Percentiles rank a stretch among this genome's conserved stretches.
Evolutionary conservation across 1,140 invertebrate genomes (phyloP).

Genomic region (Wasmannia auropunctata): DNA sequence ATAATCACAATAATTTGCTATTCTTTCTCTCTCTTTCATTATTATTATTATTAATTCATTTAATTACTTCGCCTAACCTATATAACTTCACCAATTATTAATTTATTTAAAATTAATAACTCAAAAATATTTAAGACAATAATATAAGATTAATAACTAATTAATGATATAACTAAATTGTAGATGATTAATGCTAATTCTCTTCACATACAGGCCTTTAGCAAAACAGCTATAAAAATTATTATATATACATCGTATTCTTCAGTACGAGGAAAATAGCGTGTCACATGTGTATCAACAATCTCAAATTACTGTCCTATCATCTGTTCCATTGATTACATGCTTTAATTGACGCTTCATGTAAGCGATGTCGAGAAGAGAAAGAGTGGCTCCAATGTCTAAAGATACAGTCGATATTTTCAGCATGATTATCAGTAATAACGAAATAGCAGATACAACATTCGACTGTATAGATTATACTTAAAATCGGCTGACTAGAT

Average conservation of each 20-base stretch:
- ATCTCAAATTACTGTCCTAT: neutral
- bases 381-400: neutral
- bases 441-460: neutral
- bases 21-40: neutral
- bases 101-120: neutral
- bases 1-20: neutral
- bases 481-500: neutral
- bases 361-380: neutral
- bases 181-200: neutral
- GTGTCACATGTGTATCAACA: neutral
- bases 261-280: neutral
- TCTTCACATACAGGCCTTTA: neutral
- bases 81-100: neutral
- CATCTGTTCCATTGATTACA: conserved; percentile 12
- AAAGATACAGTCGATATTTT: neutral
- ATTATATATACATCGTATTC: neutral
- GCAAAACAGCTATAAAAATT: neutral
- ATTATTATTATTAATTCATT: neutral
- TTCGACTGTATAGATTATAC: neutral
- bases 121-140: neutral
- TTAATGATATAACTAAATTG: neutral
- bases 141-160: neutral
- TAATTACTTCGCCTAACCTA: too few species aligned
- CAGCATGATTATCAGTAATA: neutral
- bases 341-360: conserved; percentile 2